A percentile compares a stretch with the other conserved stretches of the same genome.
phyloP scores from a whole-genome alignment of 1,140 invertebrate genomes.

The Sesamia nonagrioides region DNA sequence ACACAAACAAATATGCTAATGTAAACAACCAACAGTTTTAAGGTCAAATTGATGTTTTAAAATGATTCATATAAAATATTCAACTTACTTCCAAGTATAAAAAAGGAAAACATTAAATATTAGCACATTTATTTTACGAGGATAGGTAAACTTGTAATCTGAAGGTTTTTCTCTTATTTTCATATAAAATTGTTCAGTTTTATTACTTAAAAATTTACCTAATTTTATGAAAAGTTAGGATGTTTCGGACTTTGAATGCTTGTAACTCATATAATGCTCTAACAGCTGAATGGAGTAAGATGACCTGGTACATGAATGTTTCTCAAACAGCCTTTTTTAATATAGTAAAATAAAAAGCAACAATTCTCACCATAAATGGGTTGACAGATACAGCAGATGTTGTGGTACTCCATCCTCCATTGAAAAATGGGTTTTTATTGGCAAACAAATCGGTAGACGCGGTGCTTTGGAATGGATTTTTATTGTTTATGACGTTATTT shows the following conservation, averaged over 20 bases:
- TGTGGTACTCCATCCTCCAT: conserved; percentile 76
- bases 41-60: conserved; percentile 7
- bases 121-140: neutral
- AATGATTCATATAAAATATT: neutral
- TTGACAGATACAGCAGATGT: conserved; percentile 71
- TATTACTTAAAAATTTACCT: neutral
- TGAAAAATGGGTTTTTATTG: conserved; percentile 82
- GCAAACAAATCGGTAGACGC: conserved; percentile 75
- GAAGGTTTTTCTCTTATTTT: no score
- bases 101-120: neutral
- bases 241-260: no score
- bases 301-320: no score
- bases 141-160: no score
- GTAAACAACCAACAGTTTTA: conserved; percentile 13
- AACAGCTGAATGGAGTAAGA: no score
- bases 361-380: conserved; percentile 78
- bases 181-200: no score
- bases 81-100: neutral
- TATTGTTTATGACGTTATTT: conserved; percentile 68
- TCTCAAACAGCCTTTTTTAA: neutral
- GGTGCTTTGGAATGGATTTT: conserved; percentile 83
- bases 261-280: no score
- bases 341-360: neutral
- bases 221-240: neutral
- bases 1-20: conserved; percentile 12